These are phyloP conservation scores for Eolophus roseicapilla DNA, from an alignment of 2,113 vertebrate species.

Conservation along the genomic window DNA sequence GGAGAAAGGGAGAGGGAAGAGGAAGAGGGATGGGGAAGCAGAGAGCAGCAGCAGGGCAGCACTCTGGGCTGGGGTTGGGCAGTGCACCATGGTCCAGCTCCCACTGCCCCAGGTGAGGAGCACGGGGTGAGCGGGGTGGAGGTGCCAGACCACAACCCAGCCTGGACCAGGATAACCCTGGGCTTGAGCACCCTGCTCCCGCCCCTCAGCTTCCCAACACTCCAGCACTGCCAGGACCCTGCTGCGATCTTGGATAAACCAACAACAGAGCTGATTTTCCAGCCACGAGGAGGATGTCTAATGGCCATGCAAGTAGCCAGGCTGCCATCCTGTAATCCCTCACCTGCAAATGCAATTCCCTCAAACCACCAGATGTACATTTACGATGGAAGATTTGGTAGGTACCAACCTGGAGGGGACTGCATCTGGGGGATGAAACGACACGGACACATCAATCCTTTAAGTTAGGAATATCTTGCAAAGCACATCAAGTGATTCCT, in stretches of 20 bases:
- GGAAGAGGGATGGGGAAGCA: not conserved
- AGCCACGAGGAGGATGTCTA: not conserved
- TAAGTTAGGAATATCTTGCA: not conserved
- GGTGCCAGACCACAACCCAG: not conserved
- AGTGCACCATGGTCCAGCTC: fast-evolving
- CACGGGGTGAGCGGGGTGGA: fast-evolving
- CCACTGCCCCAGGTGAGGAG: not conserved
- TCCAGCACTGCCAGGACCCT: not conserved
- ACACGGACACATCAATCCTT: fast-evolving
- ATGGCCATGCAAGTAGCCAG: not conserved
- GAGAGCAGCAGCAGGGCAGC: not conserved
- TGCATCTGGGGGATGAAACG: not conserved
- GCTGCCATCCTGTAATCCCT: not conserved
- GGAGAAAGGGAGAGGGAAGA: not conserved
- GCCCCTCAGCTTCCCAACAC: not conserved
- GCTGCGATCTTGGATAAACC: not conserved
- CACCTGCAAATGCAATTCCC: not conserved
- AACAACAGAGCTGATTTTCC: not conserved
- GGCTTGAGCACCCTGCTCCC: not conserved
- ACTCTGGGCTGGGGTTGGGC: not conserved
- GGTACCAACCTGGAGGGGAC: not conserved
- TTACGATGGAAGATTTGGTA: not conserved
- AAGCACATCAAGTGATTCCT: not conserved
- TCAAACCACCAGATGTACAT: not conserved
- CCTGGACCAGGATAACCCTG: not conserved